Evolutionary conservation across 2,888 invertebrate genomes (phyloP).

Genomic region (Rhopalosiphum nymphaeae): DNA sequence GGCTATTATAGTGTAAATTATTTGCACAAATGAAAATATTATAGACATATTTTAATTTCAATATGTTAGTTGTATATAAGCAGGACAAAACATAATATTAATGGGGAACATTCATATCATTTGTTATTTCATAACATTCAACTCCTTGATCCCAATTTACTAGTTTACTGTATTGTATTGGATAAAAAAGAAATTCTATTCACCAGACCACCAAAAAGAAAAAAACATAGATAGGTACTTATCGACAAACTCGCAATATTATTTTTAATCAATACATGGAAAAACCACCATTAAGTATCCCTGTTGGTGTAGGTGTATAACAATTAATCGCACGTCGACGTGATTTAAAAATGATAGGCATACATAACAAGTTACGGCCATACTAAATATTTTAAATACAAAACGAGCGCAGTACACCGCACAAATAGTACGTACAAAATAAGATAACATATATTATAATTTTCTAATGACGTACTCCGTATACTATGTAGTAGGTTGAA

Average conservation of each 20-base stretch:
- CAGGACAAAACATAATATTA: too few species aligned
- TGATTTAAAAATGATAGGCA: background rate
- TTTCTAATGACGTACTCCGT: background rate
- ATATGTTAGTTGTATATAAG: too few species aligned
- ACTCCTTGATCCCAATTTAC: too few species aligned
- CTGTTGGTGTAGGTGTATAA: background rate
- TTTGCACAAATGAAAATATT: too few species aligned
- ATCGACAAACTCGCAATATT: background rate
- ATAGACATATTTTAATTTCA: too few species aligned
- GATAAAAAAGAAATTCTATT: background rate
- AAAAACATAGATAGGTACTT: background rate
- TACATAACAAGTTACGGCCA: background rate
- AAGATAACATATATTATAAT: background rate
- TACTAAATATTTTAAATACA: background rate
- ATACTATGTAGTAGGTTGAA: background rate
- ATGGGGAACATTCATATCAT: too few species aligned
- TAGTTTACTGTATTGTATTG: background rate
- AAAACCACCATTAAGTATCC: background rate
- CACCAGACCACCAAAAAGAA: background rate
- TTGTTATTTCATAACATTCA: too few species aligned
- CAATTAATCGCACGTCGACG: too few species aligned
- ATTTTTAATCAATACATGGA: background rate
- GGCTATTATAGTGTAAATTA: too few species aligned
- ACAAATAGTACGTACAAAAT: background rate
- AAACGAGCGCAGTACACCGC: background rate